These are phyloP conservation scores for Diloba caeruleocephala DNA, from an alignment of 2,888 invertebrate species.

Conservation along the genomic window DNA sequence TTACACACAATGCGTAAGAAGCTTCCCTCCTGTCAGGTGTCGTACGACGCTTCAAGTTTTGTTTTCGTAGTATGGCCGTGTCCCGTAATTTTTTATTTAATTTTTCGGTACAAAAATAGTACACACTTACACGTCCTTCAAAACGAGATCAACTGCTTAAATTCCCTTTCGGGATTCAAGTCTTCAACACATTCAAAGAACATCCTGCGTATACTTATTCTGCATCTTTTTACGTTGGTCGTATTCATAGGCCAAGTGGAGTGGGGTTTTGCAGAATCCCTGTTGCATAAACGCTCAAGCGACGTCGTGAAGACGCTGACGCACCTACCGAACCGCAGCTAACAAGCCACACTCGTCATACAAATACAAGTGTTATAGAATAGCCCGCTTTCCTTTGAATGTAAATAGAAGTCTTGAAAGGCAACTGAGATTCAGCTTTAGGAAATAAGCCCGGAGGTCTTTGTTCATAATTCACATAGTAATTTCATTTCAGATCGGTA, in stretches of 20 bases:
- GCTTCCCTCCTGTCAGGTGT: too few species aligned
- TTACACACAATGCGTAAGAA: too few species aligned
- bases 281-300: slow-evolving; percentile 51
- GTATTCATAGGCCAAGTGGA: slow-evolving; percentile 49
- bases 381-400: slow-evolving; percentile 43
- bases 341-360: slow-evolving; percentile 53
- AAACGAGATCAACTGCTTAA: slow-evolving; percentile 17
- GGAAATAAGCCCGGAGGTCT: slow-evolving; percentile 16
- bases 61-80: too few species aligned
- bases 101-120: slow-evolving; percentile 3
- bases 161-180: slow-evolving; percentile 30
- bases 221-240: slow-evolving; percentile 30
- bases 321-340: slow-evolving; percentile 46
- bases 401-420: slow-evolving; percentile 37
- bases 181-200: slow-evolving; percentile 24
- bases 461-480: slow-evolving; percentile 28
- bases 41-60: too few species aligned
- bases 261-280: slow-evolving; percentile 37
- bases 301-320: slow-evolving; percentile 42
- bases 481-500: slow-evolving; percentile 25
- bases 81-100: slow-evolving; percentile 7
- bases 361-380: slow-evolving; percentile 52
- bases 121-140: slow-evolving; percentile 7
- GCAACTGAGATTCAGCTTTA: slow-evolving; percentile 30
- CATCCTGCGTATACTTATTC: slow-evolving; percentile 32